Evolutionary conservation across 2,113 vertebrate genomes (phyloP).

Genomic region (Diglossa brunneiventris): DNA sequence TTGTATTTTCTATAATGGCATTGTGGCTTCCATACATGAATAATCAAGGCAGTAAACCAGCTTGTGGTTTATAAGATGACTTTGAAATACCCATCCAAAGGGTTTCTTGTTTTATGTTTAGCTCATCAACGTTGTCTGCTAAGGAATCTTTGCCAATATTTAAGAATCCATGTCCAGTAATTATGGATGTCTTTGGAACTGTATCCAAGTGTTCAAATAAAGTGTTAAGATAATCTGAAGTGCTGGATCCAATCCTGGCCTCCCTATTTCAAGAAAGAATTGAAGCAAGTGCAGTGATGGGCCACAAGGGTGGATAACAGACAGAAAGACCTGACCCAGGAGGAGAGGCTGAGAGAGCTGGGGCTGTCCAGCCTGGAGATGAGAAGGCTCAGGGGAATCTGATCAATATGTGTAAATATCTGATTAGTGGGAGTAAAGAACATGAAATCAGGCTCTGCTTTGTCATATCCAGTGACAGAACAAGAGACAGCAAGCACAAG

Average conservation of each 20-base stretch:
- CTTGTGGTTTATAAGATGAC: neutral
- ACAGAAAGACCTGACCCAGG: neutral
- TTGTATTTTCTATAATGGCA: neutral
- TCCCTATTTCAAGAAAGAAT: neutral
- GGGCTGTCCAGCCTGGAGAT: neutral
- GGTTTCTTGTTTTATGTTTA: neutral
- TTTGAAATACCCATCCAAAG: neutral
- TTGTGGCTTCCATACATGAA: neutral
- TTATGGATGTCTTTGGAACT: neutral
- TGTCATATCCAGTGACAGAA: neutral
- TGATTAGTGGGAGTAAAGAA: neutral
- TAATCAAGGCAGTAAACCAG: neutral
- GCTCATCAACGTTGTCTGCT: neutral
- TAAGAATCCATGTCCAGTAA: neutral
- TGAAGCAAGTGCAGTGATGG: neutral
- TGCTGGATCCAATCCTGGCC: neutral
- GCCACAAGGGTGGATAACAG: neutral
- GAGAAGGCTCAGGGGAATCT: neutral
- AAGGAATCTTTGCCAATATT: neutral
- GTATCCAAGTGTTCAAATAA: neutral
- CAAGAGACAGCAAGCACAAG: neutral
- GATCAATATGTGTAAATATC: neutral
- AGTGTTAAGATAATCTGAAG: neutral
- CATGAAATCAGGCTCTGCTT: neutral
- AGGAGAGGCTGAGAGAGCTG: neutral